Evolutionary conservation across 2,797 vertebrate genomes (phyloP).

Genomic region (Pipistrellus nathusii): DNA sequence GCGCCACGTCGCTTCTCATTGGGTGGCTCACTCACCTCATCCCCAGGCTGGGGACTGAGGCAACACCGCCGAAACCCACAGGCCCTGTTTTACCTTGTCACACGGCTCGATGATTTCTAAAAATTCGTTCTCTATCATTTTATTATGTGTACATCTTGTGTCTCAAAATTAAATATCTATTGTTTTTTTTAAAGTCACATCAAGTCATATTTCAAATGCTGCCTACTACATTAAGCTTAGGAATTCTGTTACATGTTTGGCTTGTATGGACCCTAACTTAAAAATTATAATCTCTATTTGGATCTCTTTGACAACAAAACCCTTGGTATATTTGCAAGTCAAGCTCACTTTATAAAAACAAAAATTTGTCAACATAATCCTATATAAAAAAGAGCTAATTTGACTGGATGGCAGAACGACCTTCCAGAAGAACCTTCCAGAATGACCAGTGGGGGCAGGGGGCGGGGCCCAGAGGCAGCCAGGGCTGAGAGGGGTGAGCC

Average conservation of each 20-base stretch:
- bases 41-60: not conserved
- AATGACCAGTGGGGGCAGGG: rapidly evolving
- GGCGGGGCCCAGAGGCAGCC: too few relatives aligned
- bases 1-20: not conserved
- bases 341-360: conserved; percentile 18
- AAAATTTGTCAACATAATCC: not conserved
- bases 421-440: too few relatives aligned
- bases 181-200: not conserved
- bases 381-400: too few relatives aligned
- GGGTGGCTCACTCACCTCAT: not conserved
- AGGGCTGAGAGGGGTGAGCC: too few relatives aligned
- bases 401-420: too few relatives aligned
- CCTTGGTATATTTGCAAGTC: not conserved
- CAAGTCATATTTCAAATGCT: not conserved
- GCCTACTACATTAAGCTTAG: not conserved
- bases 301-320: not conserved
- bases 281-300: not conserved
- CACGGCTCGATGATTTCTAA: not conserved
- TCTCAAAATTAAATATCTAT: not conserved
- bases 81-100: not conserved
- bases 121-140: not conserved
- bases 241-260: not conserved
- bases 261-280: not conserved
- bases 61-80: not conserved
- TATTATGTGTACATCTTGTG: not conserved